These are phyloP conservation scores for Aramus guarauna DNA, from an alignment of 2,113 vertebrate species.

Conservation along the genomic window DNA sequence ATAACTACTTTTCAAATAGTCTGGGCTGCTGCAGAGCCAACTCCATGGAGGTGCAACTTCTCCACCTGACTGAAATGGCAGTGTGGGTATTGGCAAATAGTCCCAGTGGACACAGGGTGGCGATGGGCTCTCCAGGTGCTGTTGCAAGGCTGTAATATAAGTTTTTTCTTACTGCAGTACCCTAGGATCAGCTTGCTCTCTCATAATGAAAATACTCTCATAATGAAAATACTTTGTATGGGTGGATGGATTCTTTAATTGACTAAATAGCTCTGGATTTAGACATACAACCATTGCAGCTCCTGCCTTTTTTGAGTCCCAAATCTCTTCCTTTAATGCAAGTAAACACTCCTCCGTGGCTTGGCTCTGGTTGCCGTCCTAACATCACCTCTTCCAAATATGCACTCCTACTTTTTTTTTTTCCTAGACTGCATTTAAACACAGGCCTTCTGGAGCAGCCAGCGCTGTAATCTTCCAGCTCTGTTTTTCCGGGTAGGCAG, in stretches of 20 bases:
- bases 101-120: background rate
- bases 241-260: constrained; percentile 19
- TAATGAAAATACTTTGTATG: background rate
- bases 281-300: background rate
- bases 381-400: constrained; percentile 47
- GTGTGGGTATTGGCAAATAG: background rate
- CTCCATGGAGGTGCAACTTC: background rate
- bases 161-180: background rate
- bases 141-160: background rate
- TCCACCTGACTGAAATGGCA: background rate
- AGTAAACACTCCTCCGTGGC: constrained; percentile 30
- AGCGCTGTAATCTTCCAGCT: background rate
- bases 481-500: background rate
- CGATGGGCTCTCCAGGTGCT: background rate
- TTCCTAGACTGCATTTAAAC: constrained; percentile 16
- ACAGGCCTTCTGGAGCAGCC: background rate
- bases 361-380: constrained; percentile 30
- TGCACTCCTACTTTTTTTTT: constrained; percentile 7
- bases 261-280: constrained; percentile 17
- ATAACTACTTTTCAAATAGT: background rate
- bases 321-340: constrained; percentile 34
- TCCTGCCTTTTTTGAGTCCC: background rate
- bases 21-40: background rate
- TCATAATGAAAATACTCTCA: background rate
- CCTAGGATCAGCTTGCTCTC: background rate